These are phyloP conservation scores for Enteromius afrohamiltoni DNA, from an alignment of 2,797 vertebrate species.

Conservation along the genomic window DNA sequence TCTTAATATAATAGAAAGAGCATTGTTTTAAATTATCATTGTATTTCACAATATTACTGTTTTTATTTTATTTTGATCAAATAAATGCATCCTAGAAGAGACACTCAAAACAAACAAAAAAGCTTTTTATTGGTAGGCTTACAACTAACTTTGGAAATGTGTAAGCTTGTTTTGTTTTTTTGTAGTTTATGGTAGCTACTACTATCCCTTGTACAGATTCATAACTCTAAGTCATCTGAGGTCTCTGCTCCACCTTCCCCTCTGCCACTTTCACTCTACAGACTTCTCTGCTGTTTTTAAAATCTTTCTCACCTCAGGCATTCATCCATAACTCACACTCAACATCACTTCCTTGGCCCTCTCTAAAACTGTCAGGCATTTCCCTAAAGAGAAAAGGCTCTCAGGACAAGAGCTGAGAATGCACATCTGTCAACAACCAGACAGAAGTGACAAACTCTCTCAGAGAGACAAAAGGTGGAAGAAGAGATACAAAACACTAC, in stretches of 20 bases:
- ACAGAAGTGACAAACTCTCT: constrained; percentile 8
- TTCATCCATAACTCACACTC: constrained; percentile 37
- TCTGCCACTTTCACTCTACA: constrained; percentile 10
- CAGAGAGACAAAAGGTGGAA: constrained; percentile 25
- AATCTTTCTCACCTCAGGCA: constrained; percentile 18
- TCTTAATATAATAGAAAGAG: no score
- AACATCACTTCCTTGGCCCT: constrained; percentile 28
- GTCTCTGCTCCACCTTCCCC: constrained; percentile 12
- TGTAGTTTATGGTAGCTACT: no score
- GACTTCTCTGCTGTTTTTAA: constrained; percentile 26
- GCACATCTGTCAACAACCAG: constrained; percentile 51
- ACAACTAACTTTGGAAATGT: no score
- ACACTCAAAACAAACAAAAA: no score
- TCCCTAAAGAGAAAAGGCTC: constrained; percentile 34
- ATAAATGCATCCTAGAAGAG: no score
- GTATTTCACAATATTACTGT: no score
- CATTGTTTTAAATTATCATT: no score
- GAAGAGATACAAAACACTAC: constrained; percentile 6
- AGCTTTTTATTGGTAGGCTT: no score
- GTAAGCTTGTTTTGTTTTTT: no score
- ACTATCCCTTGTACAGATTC: not conserved
- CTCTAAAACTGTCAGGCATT: constrained; percentile 16
- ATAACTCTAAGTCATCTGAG: constrained; percentile 20
- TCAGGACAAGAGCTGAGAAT: constrained; percentile 49
- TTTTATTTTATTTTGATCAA: no score